Evolutionary conservation across 2,888 invertebrate species (phyloP).

Genomic region (Dolichomitus sp.): DNA sequence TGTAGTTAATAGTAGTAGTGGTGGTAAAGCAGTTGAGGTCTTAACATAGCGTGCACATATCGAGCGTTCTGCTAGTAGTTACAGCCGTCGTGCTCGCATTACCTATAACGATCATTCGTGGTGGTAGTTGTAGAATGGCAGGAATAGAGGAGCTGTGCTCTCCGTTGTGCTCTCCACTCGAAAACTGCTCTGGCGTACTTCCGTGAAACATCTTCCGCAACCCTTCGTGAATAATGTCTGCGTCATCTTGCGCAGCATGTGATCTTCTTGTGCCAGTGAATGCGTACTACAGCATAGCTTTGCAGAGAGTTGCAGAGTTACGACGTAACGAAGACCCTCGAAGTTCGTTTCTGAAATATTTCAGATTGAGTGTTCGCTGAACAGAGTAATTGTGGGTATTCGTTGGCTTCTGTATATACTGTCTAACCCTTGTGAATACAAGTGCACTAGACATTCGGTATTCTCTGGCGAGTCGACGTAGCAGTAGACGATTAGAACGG

Average conservation of each 20-base stretch:
- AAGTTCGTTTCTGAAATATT: conserved; percentile 63
- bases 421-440: conserved; percentile 36
- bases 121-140: conserved; percentile 30
- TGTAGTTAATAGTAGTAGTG: not conserved
- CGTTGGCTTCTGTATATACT: conserved; percentile 20
- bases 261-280: conserved; percentile 62
- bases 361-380: conserved; percentile 46
- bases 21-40: not conserved
- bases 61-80: conserved; percentile 37
- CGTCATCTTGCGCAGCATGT: conserved; percentile 69
- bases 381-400: conserved; percentile 59
- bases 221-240: conserved; percentile 68
- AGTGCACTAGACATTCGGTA: not conserved
- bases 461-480: conserved; percentile 3
- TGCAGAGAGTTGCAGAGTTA: conserved; percentile 42
- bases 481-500: not conserved
- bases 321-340: conserved; percentile 8
- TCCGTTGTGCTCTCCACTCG: conserved; percentile 47
- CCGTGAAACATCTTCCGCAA: conserved; percentile 57
- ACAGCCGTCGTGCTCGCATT: conserved; percentile 51
- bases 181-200: conserved; percentile 53
- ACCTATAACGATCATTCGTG: conserved; percentile 46
- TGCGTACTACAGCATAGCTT: conserved; percentile 22
- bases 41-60: conserved; percentile 35
- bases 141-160: conserved; percentile 20